phyloP scores from a whole-genome alignment of 2,888 invertebrate genomes.

The Drosophila mulleri region DNA sequence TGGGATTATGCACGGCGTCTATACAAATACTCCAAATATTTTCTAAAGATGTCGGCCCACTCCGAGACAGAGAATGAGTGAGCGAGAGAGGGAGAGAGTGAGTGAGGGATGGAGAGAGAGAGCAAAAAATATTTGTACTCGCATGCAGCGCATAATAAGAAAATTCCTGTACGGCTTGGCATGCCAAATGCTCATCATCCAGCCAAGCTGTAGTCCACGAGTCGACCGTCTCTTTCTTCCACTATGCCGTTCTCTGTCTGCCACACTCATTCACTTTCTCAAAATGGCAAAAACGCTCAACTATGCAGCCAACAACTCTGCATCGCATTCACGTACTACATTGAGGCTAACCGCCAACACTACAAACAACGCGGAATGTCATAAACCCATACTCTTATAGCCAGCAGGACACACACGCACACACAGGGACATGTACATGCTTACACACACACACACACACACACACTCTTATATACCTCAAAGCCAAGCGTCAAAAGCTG shows the following conservation, averaged over 20 bases:
- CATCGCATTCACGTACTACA: conserved; percentile 37
- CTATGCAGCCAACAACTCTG: conserved; percentile 35
- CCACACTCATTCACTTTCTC: conserved; percentile 18
- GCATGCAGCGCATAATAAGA: conserved; percentile 72
- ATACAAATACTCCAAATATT: conserved; percentile 41
- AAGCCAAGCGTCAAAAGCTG: conserved; percentile 47
- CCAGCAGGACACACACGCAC: background rate
- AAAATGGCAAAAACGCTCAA: conserved; percentile 43
- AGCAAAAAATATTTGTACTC: conserved; percentile 33
- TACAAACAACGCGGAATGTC: conserved; percentile 8
- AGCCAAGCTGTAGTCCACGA: conserved; percentile 23
- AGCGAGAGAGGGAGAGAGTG: background rate
- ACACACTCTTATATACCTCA: conserved; percentile 1
- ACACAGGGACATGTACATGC: background rate
- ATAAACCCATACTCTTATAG: background rate
- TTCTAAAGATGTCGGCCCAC: conserved; percentile 13
- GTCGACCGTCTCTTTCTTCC: background rate
- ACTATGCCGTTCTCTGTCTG: background rate
- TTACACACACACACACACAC: background rate
- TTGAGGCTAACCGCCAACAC: conserved; percentile 16
- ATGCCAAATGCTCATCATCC: conserved; percentile 56
- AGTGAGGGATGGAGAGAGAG: background rate
- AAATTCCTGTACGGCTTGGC: conserved; percentile 73
- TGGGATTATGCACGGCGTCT: conserved; percentile 14
- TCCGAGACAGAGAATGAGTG: background rate